A percentile compares a stretch with the other conserved stretches of the same genome.
Evolutionary conservation across 2,113 vertebrate genomes (phyloP).

Genomic region (Hemichromis elongatus): DNA sequence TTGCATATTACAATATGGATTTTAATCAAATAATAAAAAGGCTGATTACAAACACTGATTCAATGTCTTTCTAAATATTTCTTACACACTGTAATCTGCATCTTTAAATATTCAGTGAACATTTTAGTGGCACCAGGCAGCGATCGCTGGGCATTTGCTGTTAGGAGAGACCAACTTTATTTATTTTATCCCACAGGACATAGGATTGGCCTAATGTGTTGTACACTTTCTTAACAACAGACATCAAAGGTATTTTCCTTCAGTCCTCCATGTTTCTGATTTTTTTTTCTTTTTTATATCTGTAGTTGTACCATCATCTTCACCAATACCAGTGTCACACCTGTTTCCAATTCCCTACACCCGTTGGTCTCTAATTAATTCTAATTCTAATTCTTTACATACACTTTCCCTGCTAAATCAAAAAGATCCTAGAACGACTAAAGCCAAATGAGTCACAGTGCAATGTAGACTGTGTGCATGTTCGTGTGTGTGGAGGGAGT

Average conservation of each 20-base stretch:
- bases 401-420: constrained; percentile 31
- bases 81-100: not conserved
- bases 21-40: not conserved
- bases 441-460: constrained; percentile 29
- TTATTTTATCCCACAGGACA: constrained; percentile 15
- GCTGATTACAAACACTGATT: not conserved
- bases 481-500: not conserved
- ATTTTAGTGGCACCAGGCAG: constrained; percentile 19
- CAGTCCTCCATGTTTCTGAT: not conserved
- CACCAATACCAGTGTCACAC: not conserved
- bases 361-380: not conserved
- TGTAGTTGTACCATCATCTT: not conserved
- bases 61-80: not conserved
- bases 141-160: constrained; percentile 21
- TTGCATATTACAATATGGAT: not conserved
- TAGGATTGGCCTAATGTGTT: not conserved
- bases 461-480: not conserved
- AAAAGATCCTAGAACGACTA: constrained; percentile 17
- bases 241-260: not conserved
- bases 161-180: constrained; percentile 46
- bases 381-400: constrained; percentile 3
- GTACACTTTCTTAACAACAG: not conserved
- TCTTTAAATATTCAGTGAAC: constrained; percentile 55
- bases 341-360: constrained; percentile 10
- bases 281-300: not conserved